Percentiles rank a stretch among this genome's conserved stretches.
Evolutionary conservation across 2,888 invertebrate species (phyloP).

Genomic region (Xestia ashworthii): DNA sequence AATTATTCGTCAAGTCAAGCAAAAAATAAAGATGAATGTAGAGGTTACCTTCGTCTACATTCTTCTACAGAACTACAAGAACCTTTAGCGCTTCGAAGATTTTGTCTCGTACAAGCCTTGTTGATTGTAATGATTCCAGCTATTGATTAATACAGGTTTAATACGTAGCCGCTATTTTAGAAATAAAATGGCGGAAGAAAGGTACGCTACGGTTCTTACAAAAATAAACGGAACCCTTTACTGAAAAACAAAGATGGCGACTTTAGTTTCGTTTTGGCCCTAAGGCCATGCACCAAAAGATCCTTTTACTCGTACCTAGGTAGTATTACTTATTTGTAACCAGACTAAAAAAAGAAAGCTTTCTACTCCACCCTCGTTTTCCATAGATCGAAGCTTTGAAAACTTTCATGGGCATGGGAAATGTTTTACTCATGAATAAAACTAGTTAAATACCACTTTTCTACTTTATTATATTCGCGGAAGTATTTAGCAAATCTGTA

Average conservation of each 20-base stretch:
- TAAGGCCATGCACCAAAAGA: neutral
- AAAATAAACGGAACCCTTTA: neutral
- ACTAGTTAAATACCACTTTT: neutral
- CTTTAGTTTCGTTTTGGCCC: neutral
- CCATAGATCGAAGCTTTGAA: no score
- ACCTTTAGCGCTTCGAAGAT: neutral
- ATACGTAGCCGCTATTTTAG: no score
- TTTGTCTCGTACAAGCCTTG: neutral
- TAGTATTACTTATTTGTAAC: neutral
- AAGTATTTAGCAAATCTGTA: neutral
- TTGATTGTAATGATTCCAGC: neutral
- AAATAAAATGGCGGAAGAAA: neutral
- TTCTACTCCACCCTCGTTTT: neutral
- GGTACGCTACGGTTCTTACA: neutral
- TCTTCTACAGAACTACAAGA: neutral
- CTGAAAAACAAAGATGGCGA: neutral
- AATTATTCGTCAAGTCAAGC: neutral
- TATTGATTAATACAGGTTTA: neutral
- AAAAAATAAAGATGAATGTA: neutral
- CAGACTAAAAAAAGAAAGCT: neutral
- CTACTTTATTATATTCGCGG: neutral
- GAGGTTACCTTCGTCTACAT: neutral
- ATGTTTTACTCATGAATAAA: neutral
- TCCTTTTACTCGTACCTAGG: neutral
- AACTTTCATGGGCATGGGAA: neutral